Evolutionary conservation across 2,797 vertebrate species (phyloP).

Genomic region (Oceanodroma leucorhoa): DNA sequence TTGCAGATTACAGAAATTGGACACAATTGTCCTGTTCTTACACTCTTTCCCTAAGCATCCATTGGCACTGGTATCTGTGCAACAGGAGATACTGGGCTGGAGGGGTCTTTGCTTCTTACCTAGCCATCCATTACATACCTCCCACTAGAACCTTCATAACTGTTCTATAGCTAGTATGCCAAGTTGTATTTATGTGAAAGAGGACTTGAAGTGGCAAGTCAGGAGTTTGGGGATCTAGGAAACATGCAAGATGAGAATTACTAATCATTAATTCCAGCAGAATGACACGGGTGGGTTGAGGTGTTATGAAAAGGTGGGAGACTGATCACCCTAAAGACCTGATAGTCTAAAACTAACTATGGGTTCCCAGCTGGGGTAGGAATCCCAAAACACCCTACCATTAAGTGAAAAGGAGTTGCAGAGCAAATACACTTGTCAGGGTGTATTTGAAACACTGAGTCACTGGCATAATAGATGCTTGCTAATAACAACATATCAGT

Average conservation of each 20-base stretch:
- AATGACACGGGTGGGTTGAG: neutral
- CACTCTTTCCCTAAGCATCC: neutral
- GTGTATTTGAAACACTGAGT: neutral
- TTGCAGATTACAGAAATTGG: neutral
- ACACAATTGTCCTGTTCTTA: neutral
- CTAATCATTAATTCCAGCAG: neutral
- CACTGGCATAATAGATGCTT: neutral
- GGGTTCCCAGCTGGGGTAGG: neutral
- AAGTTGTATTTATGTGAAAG: neutral
- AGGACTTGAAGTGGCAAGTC: neutral
- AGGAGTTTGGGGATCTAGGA: neutral
- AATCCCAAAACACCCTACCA: neutral
- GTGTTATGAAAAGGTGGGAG: neutral
- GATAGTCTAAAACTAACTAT: neutral
- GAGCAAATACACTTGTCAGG: neutral
- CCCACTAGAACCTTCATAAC: neutral
- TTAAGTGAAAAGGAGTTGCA: neutral
- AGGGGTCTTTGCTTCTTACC: neutral
- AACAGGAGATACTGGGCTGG: neutral
- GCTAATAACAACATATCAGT: neutral
- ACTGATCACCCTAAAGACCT: neutral
- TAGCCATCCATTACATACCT: neutral
- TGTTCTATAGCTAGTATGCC: neutral
- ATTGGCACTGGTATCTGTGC: neutral
- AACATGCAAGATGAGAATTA: neutral